These are phyloP conservation scores for Drosophila takahashii DNA, from an alignment of 1,140 invertebrate species.

Conservation along the genomic window DNA sequence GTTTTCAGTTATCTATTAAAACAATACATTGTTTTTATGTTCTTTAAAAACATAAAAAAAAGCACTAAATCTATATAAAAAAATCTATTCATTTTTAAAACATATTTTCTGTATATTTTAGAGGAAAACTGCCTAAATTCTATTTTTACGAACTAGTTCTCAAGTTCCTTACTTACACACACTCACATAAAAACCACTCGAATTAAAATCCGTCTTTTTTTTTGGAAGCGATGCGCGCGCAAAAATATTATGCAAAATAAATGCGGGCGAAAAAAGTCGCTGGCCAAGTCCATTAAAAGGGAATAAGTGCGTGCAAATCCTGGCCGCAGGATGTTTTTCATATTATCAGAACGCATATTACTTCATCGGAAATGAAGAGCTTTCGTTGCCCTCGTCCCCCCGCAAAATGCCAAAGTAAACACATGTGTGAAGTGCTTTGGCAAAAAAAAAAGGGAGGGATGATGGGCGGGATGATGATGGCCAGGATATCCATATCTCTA, in stretches of 20 bases:
- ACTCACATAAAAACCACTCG: slow-evolving; percentile 1
- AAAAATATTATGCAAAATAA: slow-evolving; percentile 41
- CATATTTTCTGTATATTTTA: too few species aligned
- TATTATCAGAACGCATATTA: slow-evolving; percentile 80
- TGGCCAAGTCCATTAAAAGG: slow-evolving; percentile 76
- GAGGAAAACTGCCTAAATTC: too few species aligned
- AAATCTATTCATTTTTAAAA: too few species aligned
- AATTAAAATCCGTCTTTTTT: slow-evolving; percentile 12
- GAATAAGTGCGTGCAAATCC: slow-evolving; percentile 83
- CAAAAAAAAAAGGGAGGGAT: slow-evolving; percentile 31
- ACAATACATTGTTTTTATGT: too few species aligned
- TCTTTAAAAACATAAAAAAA: too few species aligned
- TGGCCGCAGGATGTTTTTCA: slow-evolving; percentile 73
- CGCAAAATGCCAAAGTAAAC: slow-evolving; percentile 64
- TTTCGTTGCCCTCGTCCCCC: slow-evolving; percentile 5
- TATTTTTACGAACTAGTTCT: slow-evolving; percentile 9
- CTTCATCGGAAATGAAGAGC: slow-evolving; percentile 75
- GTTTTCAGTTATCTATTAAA: too few species aligned
- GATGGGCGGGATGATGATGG: slow-evolving; percentile 45
- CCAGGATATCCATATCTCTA: slow-evolving; percentile 7
- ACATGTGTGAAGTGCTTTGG: slow-evolving; percentile 57
- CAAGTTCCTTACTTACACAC: background rate
- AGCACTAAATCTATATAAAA: too few species aligned
- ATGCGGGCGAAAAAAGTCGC: slow-evolving; percentile 19
- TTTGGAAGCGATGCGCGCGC: slow-evolving; percentile 16